A percentile compares a stretch with the other conserved stretches of the same genome.
These are phyloP conservation scores for Gryon sp. DNA, from an alignment of 1,140 invertebrate genomes.

Conservation along the genomic window DNA sequence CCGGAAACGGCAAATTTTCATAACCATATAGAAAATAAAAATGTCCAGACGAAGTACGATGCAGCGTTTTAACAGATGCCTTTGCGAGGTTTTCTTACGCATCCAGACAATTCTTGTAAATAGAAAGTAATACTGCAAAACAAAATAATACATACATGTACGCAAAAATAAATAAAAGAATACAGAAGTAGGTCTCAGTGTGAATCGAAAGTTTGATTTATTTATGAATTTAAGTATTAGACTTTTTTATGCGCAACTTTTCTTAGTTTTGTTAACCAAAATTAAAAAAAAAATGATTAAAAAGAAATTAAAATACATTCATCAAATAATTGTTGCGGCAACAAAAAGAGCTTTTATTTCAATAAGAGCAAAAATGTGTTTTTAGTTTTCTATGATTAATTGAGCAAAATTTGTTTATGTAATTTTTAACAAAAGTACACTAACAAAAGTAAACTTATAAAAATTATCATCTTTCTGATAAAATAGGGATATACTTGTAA, in stretches of 20 bases:
- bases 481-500: too few species aligned
- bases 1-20: too few species aligned
- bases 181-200: constrained; percentile 51
- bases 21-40: constrained; percentile 22
- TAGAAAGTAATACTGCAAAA: constrained; percentile 44
- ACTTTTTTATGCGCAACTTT: constrained; percentile 37
- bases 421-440: too few species aligned
- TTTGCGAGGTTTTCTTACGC: constrained; percentile 18
- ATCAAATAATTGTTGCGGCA: constrained; percentile 14
- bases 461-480: too few species aligned
- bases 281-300: constrained; percentile 4
- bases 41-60: constrained; percentile 17
- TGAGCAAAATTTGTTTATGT: too few species aligned
- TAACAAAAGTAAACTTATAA: too few species aligned
- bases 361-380: too few species aligned
- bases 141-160: constrained; percentile 53
- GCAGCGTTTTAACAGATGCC: constrained; percentile 20
- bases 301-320: constrained; percentile 18
- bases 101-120: constrained; percentile 47
- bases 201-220: constrained; percentile 62
- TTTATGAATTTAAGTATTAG: constrained; percentile 43
- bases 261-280: constrained; percentile 9
- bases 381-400: constrained; percentile 17
- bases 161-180: constrained; percentile 54
- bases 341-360: constrained; percentile 5